phyloP scores from a whole-genome alignment of 2,113 vertebrate species.

The Melospiza melodia region DNA sequence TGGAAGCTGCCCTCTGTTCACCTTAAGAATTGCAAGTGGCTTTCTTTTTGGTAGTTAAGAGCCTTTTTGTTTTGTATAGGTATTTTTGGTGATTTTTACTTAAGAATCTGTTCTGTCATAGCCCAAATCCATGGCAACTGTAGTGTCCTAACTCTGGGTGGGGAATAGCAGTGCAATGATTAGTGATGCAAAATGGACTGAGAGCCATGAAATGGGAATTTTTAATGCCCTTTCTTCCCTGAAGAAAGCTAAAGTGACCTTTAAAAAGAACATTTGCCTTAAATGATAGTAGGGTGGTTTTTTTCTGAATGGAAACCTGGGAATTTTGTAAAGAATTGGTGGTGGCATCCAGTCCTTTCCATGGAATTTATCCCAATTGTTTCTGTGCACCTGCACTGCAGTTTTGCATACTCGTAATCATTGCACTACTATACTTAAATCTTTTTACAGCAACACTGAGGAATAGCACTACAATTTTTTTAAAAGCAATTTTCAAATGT shows the following conservation, averaged over 20 bases:
- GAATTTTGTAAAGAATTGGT: neutral
- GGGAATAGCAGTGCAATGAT: constrained; percentile 41
- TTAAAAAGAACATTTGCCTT: constrained; percentile 58
- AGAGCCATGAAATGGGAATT: neutral
- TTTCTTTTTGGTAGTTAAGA: constrained; percentile 43
- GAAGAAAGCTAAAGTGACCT: constrained; percentile 59
- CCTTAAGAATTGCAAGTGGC: constrained; percentile 23
- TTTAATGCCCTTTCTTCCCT: constrained; percentile 6
- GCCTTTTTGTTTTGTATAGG: constrained; percentile 38
- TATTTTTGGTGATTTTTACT: constrained; percentile 42
- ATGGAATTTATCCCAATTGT: neutral
- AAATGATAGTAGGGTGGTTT: neutral
- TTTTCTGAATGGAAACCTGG: neutral
- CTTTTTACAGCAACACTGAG: constrained; percentile 44
- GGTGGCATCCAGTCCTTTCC: neutral
- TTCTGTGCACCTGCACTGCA: neutral
- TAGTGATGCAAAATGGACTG: neutral
- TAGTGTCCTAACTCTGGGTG: neutral
- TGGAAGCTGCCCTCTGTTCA: neutral
- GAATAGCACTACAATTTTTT: constrained; percentile 56
- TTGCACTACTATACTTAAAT: neutral
- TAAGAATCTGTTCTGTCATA: constrained; percentile 24
- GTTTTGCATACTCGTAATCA: neutral
- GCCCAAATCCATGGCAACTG: neutral
- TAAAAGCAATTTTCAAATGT: constrained; percentile 20